Conservation (phyloP, 2,888 invertebrate genomes). For the Ophioninae sp. region DNA sequence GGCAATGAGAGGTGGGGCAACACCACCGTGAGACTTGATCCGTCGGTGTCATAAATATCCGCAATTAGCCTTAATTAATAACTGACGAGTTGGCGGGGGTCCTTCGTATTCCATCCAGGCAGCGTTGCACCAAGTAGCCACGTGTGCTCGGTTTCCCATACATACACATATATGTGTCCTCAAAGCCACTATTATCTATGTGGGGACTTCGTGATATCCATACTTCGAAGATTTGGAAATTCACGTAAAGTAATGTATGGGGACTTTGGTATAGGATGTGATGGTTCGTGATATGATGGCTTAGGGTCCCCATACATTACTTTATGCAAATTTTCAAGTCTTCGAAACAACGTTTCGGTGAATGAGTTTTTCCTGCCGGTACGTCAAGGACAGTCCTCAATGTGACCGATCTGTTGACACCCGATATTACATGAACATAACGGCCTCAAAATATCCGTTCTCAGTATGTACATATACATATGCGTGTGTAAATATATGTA, state of each 20-base stretch:
- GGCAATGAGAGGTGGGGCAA: slow-evolving; percentile 3
- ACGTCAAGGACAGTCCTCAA: not conserved
- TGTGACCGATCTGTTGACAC: not conserved
- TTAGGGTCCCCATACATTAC: not conserved
- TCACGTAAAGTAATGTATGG: too few species aligned
- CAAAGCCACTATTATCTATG: too few species aligned
- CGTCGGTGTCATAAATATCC: slow-evolving; percentile 76
- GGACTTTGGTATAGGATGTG: too few species aligned
- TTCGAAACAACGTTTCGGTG: not conserved
- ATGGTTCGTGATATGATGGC: not conserved
- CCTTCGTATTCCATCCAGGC: slow-evolving; percentile 71
- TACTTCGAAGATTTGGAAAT: too few species aligned
- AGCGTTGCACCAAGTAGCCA: slow-evolving; percentile 69
- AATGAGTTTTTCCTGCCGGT: not conserved
- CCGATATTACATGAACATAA: not conserved
- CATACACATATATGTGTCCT: too few species aligned
- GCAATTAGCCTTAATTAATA: slow-evolving; percentile 79
- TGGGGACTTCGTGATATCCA: too few species aligned
- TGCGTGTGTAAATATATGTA: not conserved
- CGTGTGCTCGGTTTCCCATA: not conserved
- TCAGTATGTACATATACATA: not conserved
- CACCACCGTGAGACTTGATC: slow-evolving; percentile 40
- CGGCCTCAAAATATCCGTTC: not conserved
- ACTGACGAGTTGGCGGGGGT: slow-evolving; percentile 73
- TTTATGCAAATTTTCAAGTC: not conserved